Percentiles rank a stretch among this genome's conserved stretches.
Evolutionary conservation across 2,113 vertebrate species (phyloP).

Genomic region (Ammospiza caudacuta): DNA sequence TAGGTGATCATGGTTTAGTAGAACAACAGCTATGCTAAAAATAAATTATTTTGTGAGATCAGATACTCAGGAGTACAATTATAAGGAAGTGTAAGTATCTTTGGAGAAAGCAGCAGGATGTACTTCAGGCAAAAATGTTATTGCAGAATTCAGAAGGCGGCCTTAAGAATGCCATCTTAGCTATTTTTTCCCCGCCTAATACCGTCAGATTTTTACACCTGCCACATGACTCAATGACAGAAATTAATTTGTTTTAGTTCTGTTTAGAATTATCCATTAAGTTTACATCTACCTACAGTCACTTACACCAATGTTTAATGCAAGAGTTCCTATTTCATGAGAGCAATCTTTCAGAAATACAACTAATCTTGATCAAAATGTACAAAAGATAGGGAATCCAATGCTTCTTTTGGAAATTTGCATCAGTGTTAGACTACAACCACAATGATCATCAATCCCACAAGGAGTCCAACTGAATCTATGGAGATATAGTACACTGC

Average conservation of each 20-base stretch:
- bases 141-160: not conserved
- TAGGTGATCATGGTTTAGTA: not conserved
- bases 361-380: not conserved
- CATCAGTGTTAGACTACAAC: not conserved
- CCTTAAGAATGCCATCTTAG: not conserved
- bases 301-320: not conserved
- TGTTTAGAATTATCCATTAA: not conserved
- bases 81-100: not conserved
- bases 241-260: not conserved
- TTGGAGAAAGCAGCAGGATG: not conserved
- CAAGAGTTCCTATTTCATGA: not conserved
- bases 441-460: not conserved
- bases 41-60: not conserved
- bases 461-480: not conserved
- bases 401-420: not conserved
- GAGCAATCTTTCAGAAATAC: not conserved
- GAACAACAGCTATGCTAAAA: not conserved
- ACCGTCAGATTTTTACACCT: not conserved
- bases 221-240: not conserved
- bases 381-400: not conserved
- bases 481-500: fast-evolving
- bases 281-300: not conserved
- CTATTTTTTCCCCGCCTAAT: not conserved
- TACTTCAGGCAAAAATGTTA: not conserved
- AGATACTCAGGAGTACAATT: not conserved